A percentile compares a stretch with the other conserved stretches of the same genome.
Conservation (phyloP, 2,888 invertebrate genomes). For the Lysandra bellargus region DNA sequence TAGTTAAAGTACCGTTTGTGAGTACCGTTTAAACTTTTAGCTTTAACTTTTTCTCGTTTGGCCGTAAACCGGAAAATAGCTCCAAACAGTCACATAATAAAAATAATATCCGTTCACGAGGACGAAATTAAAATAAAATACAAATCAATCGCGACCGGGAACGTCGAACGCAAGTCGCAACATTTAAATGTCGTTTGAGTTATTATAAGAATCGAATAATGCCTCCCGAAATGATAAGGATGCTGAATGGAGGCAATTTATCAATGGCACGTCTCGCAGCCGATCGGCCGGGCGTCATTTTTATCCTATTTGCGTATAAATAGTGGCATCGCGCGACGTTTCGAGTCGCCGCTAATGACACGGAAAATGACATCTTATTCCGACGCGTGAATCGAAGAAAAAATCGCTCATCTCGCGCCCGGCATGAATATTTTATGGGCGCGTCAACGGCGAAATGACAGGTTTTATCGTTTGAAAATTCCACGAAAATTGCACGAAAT, state of each 20-base stretch:
- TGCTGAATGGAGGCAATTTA: constrained; percentile 76
- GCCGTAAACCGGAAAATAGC: too few species aligned
- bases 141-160: constrained; percentile 26
- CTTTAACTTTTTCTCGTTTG: not conserved
- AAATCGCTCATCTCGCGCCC: constrained; percentile 78
- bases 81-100: not conserved
- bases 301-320: constrained; percentile 81
- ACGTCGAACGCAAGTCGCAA: constrained; percentile 30
- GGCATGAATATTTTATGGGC: constrained; percentile 81
- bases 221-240: constrained; percentile 54
- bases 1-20: not conserved
- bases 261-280: constrained; percentile 78
- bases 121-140: constrained; percentile 38
- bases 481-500: constrained; percentile 78
- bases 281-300: constrained; percentile 77
- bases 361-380: constrained; percentile 82
- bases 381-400: constrained; percentile 79
- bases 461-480: constrained; percentile 81
- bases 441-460: constrained; percentile 80
- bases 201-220: constrained; percentile 46
- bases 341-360: constrained; percentile 78
- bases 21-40: not conserved
- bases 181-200: constrained; percentile 46
- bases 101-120: not conserved
- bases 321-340: constrained; percentile 72